A percentile compares a stretch with the other conserved stretches of the same genome.
Conservation (phyloP, 2,888 invertebrate species). For the Tenthredo scrophulariae region DNA sequence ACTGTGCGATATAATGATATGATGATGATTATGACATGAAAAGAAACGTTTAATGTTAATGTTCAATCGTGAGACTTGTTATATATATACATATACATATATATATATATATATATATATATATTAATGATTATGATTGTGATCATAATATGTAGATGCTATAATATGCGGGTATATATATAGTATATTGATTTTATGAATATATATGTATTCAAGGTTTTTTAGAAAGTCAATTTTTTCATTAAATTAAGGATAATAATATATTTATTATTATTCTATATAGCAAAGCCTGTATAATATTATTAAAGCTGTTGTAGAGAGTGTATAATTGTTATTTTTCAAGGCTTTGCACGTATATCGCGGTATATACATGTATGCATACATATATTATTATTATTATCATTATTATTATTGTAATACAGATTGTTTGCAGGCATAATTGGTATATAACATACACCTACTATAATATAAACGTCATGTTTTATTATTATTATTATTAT, state of each 20-base stretch:
- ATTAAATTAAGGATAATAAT: neutral
- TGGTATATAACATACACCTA: neutral
- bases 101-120: slow-evolving; percentile 67
- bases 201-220: slow-evolving; percentile 1
- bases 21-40: neutral
- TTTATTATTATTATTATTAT: neutral
- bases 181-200: slow-evolving; percentile 34
- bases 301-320: slow-evolving; percentile 3
- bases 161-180: slow-evolving; percentile 42
- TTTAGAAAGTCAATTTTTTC: slow-evolving; percentile 8
- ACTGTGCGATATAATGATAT: neutral
- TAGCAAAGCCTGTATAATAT: slow-evolving; percentile 4
- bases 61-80: slow-evolving; percentile 39
- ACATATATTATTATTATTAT: neutral
- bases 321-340: slow-evolving; percentile 2
- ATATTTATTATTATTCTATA: neutral
- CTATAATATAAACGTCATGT: neutral
- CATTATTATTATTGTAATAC: neutral
- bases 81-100: slow-evolving; percentile 60
- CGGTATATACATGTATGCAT: neutral
- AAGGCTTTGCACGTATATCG: neutral
- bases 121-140: slow-evolving; percentile 69
- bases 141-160: slow-evolving; percentile 58
- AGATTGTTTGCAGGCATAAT: neutral
- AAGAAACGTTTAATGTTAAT: neutral